Evolutionary conservation across 2,797 vertebrate genomes (phyloP), one percentile per base, ranked within the genome.

Genomic region (Takifugu rubripes): DNA sequence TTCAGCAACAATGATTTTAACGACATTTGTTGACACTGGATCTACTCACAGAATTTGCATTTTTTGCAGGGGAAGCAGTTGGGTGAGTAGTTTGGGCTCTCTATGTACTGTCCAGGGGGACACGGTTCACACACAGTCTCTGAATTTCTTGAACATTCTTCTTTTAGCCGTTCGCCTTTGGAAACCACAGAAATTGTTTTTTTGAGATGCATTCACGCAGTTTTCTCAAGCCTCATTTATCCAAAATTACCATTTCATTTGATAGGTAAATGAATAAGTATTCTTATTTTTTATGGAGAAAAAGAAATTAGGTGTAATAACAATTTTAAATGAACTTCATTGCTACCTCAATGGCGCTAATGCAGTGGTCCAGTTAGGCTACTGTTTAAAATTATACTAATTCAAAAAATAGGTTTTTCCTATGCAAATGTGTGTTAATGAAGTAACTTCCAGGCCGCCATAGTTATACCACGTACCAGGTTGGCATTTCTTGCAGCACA

Each of bases 401-500:
- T 10, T 2, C 8, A 61, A 11, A 25, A 33, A 33, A 11, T 33
- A 33, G 12, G 11, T 14, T 40, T 40, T 14, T 14, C 5, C 36
- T 40, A 40, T 40, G 36, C 36, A 40, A 40, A 40, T 4, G 36
- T 40, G 12, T 12, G 36, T 40, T 12, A 1, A 11, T 40, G 36
- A 40, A 4, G 3, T 40, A 40, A 40, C 36, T 40, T 3, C 14
- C 1, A 12, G 36, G 36, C 1, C 12, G 11, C 36, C 36, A 4
- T 12, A 69, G 29, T 50, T 10, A 53, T 46, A 45, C 40, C 43
- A 26, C 83, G 68, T 75, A 92, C 91, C 91, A 56, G 89, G 84
- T 2, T 2, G 64, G 51, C 91, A 92, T 79, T 49, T 90, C 50
- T 74, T 84, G 72, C 91, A 92, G 79, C 91, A 92, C 46, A 75